A percentile compares a stretch with the other conserved stretches of the same genome.
phyloP scores from a whole-genome alignment of 2,113 vertebrate species.

The Pseudonaja textilis region DNA sequence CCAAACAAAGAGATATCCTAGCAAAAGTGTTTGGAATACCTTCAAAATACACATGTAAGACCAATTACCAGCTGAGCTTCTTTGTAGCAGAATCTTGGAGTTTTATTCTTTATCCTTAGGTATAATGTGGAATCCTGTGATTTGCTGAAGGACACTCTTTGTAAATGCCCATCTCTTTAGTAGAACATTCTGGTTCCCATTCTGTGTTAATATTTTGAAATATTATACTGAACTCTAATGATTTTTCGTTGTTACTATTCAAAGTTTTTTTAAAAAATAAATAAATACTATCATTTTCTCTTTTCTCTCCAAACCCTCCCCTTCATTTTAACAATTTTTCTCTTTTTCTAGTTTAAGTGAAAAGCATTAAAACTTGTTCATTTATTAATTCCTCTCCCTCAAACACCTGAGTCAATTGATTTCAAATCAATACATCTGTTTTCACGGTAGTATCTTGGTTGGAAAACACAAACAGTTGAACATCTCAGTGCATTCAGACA shows the following conservation, averaged over 20 bases:
- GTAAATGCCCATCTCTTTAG: background rate
- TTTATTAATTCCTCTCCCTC: constrained; percentile 54
- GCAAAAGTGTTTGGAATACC: background rate
- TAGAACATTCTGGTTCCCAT: constrained; percentile 4
- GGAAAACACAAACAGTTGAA: constrained; percentile 47
- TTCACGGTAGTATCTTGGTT: constrained; percentile 48
- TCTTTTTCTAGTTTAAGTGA: constrained; percentile 50
- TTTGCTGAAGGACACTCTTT: background rate
- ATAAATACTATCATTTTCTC: constrained; percentile 25
- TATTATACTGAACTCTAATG: constrained; percentile 20
- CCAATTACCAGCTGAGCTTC: background rate
- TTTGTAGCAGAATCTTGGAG: background rate
- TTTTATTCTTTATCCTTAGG: background rate
- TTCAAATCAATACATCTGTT: constrained; percentile 56
- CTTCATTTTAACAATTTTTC: constrained; percentile 38
- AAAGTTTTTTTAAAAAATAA: background rate
- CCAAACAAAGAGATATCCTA: background rate
- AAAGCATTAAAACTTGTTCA: constrained; percentile 42
- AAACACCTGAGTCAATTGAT: constrained; percentile 54
- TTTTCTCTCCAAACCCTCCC: constrained; percentile 25
- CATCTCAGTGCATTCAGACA: constrained; percentile 44
- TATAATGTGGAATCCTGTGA: background rate
- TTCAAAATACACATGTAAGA: background rate
- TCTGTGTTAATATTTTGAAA: constrained; percentile 25
- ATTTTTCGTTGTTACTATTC: constrained; percentile 24